Base-by-base conservation (phyloP, 2,113 vertebrate genomes). In the Parotia lawesii region DNA sequence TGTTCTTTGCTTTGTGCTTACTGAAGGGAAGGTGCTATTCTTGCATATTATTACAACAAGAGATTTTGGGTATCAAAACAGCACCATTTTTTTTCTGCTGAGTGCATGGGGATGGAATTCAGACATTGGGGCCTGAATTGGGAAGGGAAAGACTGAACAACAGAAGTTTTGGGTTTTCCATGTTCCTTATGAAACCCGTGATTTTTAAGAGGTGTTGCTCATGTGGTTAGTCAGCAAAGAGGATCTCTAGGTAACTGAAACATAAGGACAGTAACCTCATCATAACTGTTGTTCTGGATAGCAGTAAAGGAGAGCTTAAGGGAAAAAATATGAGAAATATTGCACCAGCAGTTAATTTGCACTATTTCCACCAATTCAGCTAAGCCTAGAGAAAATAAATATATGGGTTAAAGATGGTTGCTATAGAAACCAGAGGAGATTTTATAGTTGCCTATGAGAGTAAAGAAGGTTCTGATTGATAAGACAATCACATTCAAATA, bases 401-500 rank as follows among this genome's bases (percentile, higher is more conserved):
- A 72, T 50, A 78, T 64, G 95, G 54, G n/a, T 92, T 96, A 97
- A 97, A 95, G 60, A 69, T 54, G 69, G 97, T 98, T 96, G 96
- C 93, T 96, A 97, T 97, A 93, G 98, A 92, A 97, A 98, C 97
- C 35, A 84, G 83, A 82, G 80, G 81, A 92, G 94, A 91, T 93
- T 91, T 85, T 87, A 79, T 82, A 92, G 70, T 62, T 94, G 85
- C 87, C 85, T 96, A 73, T 27, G 75, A 75, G 83, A 96, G 93
- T 94, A 69, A 91, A 92, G 85, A 90, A 96, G 93, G 92, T 94
- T 96, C 96, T 96, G 90, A 96, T 96, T 95, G 96, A 97, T 96
- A 96, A 95, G 95, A 97, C 94, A 96, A 93, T 98, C 79, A 31
- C 95, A 95, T 97, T 97, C 83, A 94, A 96, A 94, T 81, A 91